Base-by-base conservation (phyloP, 2,888 invertebrate species). In the Drepanosiphum platanoidis region DNA sequence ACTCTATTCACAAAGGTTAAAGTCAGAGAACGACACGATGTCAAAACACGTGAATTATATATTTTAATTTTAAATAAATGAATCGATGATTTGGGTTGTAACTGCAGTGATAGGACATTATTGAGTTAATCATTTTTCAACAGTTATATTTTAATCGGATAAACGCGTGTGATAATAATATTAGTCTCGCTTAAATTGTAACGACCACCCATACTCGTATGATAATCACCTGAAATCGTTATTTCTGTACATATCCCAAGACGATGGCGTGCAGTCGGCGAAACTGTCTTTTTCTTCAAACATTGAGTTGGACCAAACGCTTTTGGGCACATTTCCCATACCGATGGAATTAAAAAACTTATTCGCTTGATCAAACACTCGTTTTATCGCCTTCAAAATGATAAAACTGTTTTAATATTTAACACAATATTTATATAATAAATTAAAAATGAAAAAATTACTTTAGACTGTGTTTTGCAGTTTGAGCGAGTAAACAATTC, bases 181-280 rank as follows among this genome's bases (percentile, higher is more conserved):
- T n/a, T n/a, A n/a, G n/a, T n/a, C n/a, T n/a, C n/a, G n/a, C n/a
- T n/a, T n/a, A n/a, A n/a, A n/a, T n/a, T n/a, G n/a, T n/a, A n/a
- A n/a, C n/a, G n/a, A n/a, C n/a, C n/a, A n/a, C n/a, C n/a, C n/a
- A n/a, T n/a, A n/a, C n/a, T n/a, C n/a, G 39, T 39, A 39, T 64
- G 27, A 5, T 68, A 36, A 58, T 87, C 89, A 95, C 96, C 96
- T 92, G 89, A 94, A 97, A 89, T 97, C 97, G 87, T 94, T 92
- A 80, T 94, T 92, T 88, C 97, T 96, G 89, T 97, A 97, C 90
- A 97, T 97, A 90, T 97, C 97, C 95, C 97, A 97, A 0, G 97
- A 96, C 0, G 96, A 96, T 0, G 97, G 96, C 88, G 96, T 95
- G 89, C 97, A 98, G 42, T 89, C 88, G n/a, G 94, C 93, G 13